Percentiles rank a stretch among this genome's conserved stretches.
These are phyloP conservation scores for Catamblyrhynchus diadema DNA, from an alignment of 2,797 vertebrate species.

Conservation along the genomic window DNA sequence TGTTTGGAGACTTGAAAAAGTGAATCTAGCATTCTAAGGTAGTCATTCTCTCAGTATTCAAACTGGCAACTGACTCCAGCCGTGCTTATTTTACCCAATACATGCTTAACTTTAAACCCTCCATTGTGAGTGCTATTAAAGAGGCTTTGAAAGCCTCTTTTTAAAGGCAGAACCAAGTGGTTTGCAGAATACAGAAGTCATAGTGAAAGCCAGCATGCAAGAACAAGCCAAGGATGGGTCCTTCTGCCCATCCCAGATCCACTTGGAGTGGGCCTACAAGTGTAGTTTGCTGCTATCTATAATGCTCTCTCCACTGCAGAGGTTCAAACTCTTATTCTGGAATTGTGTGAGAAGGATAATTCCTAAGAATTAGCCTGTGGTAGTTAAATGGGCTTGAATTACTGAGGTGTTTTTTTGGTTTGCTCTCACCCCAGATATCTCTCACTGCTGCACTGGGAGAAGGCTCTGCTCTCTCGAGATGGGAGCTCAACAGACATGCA, in stretches of 20 bases:
- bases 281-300: neutral
- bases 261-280: neutral
- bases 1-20: neutral
- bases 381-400: neutral
- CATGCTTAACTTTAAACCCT: neutral
- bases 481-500: neutral
- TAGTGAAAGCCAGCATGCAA: neutral
- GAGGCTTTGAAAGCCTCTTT: neutral
- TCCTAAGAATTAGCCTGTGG: neutral
- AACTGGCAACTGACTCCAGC: neutral
- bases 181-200: neutral
- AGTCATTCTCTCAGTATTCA: neutral
- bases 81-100: neutral
- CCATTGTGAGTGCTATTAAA: neutral
- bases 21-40: neutral
- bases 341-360: neutral
- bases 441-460: neutral
- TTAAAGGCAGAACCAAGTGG: neutral
- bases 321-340: neutral
- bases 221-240: accelerated
- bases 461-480: neutral
- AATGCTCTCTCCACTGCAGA: neutral
- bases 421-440: neutral
- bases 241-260: neutral
- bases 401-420: neutral